Evolutionary conservation across 1,140 invertebrate species (phyloP).

Genomic region (Eumaeus atala): DNA sequence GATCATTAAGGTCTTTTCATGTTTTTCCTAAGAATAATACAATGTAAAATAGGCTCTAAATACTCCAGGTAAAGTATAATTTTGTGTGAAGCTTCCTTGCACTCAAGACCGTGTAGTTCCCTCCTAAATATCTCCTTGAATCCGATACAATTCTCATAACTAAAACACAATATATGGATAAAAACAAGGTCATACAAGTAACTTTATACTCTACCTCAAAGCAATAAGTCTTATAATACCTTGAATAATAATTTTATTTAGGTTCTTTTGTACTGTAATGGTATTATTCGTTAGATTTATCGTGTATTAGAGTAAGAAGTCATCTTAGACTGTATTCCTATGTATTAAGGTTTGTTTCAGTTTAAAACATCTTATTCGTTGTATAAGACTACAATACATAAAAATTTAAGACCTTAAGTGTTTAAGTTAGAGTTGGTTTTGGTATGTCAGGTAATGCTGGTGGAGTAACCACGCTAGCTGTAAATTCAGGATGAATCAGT

Average conservation of each 20-base stretch:
- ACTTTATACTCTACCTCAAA: neutral
- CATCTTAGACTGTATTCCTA: neutral
- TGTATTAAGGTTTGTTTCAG: neutral
- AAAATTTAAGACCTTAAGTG: too few relatives aligned
- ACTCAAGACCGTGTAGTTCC: neutral
- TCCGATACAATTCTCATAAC: neutral
- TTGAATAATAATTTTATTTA: neutral
- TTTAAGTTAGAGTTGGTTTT: too few relatives aligned
- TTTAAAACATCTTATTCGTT: neutral
- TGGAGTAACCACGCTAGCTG: conserved; percentile 1
- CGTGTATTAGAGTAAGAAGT: neutral
- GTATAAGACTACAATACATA: too few relatives aligned
- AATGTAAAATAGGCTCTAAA: neutral
- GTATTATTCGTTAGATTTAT: conserved; percentile 7
- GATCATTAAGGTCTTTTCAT: neutral
- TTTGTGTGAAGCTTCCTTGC: neutral
- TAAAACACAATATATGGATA: conserved; percentile 9
- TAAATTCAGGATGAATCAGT: conserved; percentile 5
- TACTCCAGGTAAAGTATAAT: neutral
- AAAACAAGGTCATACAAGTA: neutral
- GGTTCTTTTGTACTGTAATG: neutral
- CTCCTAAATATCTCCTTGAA: neutral
- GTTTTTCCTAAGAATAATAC: neutral
- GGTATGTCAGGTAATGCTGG: too few relatives aligned
- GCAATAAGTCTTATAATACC: neutral